Evolutionary conservation across 2,113 vertebrate species (phyloP).

Genomic region (Siniperca chuatsi): DNA sequence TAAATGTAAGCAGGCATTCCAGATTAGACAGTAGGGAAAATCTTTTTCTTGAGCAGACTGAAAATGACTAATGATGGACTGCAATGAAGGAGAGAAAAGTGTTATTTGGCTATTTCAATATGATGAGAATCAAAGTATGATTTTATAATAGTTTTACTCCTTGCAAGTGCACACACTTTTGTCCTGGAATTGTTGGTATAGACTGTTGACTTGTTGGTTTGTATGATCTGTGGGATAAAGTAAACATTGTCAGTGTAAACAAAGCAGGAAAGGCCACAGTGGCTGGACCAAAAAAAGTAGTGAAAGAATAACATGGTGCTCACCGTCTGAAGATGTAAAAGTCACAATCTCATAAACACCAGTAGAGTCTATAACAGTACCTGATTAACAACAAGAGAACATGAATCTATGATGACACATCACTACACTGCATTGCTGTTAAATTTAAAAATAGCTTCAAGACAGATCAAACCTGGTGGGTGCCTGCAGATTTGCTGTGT

Average conservation of each 20-base stretch:
- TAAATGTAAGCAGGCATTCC: neutral
- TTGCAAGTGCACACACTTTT: conserved; percentile 39
- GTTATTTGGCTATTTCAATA: conserved; percentile 10
- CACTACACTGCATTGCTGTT: neutral
- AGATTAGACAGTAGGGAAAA: neutral
- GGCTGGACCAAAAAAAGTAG: neutral
- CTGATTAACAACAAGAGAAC: conserved; percentile 24
- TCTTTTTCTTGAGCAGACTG: neutral
- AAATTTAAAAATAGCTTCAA: neutral
- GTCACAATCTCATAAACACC: conserved; percentile 15
- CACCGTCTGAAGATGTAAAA: neutral
- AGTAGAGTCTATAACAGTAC: accelerated
- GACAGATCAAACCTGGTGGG: conserved; percentile 41
- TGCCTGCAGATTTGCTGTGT: neutral
- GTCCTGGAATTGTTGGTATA: neutral
- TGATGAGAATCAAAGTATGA: neutral
- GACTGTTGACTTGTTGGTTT: neutral
- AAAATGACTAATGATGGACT: conserved; percentile 20
- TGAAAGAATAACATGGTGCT: conserved; percentile 1
- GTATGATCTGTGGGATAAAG: neutral
- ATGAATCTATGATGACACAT: neutral
- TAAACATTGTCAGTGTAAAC: neutral
- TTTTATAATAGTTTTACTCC: neutral
- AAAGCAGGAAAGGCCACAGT: neutral
- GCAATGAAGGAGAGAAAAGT: conserved; percentile 29